A percentile compares a stretch with the other conserved stretches of the same genome.
Evolutionary conservation across 2,113 vertebrate species (phyloP).

Genomic region (Lethenteron reissneri): DNA sequence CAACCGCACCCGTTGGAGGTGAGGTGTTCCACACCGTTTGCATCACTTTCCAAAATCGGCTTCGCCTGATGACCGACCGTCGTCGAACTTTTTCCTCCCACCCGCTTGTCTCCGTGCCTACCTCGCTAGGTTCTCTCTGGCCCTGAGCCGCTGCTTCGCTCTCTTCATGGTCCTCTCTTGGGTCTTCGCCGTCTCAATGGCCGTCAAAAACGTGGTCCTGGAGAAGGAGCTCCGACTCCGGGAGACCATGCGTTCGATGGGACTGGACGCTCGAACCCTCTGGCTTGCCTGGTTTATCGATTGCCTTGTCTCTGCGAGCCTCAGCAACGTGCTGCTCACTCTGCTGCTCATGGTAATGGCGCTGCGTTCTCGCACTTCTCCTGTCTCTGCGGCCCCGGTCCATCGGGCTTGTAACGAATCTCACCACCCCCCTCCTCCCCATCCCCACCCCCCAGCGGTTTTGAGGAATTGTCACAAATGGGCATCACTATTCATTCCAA

Average conservation of each 20-base stretch:
- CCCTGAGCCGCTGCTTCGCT: slow-evolving; percentile 86
- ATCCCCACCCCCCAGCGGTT: too few relatives aligned
- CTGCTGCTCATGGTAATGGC: slow-evolving; percentile 66
- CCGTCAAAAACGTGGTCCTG: slow-evolving; percentile 82
- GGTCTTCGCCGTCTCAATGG: slow-evolving; percentile 96
- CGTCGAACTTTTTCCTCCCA: too few relatives aligned
- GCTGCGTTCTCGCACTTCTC: too few relatives aligned
- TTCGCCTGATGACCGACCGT: too few relatives aligned
- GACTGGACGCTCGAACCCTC: slow-evolving; percentile 60
- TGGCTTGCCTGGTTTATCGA: slow-evolving; percentile 98
- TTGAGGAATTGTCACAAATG: too few relatives aligned
- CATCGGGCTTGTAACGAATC: too few relatives aligned
- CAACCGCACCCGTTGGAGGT: too few relatives aligned
- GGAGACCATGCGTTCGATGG: slow-evolving; percentile 97
- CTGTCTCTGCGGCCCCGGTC: too few relatives aligned
- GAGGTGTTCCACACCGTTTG: too few relatives aligned
- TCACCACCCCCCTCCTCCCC: too few relatives aligned
- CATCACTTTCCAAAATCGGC: too few relatives aligned
- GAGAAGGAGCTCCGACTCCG: slow-evolving; percentile 89
- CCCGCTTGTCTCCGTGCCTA: neutral
- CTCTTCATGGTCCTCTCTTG: slow-evolving; percentile 97
- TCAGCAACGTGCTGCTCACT: slow-evolving; percentile 60
- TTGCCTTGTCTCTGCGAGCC: slow-evolving; percentile 59
- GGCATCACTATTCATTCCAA: too few relatives aligned
- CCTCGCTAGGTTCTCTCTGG: slow-evolving; percentile 48